phyloP scores from a whole-genome alignment of 1,140 invertebrate genomes.

The Lepidotrigona ventralis region DNA sequence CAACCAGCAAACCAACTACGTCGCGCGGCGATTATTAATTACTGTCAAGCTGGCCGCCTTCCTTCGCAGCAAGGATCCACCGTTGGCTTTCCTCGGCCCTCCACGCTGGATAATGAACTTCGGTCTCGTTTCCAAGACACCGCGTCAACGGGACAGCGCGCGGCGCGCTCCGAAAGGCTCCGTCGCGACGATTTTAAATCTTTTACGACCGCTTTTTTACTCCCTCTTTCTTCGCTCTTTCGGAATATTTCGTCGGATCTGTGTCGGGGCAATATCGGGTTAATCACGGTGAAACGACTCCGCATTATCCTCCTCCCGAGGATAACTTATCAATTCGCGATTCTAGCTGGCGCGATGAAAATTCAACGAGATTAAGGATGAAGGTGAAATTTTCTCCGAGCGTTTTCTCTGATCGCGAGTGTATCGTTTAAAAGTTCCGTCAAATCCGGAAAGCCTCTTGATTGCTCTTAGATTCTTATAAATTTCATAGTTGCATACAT shows the following conservation, averaged over 20 bases:
- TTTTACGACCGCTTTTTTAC: background rate
- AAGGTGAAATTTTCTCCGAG: no score
- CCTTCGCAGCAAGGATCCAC: slow-evolving; percentile 38
- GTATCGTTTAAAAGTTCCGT: no score
- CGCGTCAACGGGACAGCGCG: background rate
- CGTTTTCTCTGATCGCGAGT: no score
- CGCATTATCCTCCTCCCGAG: background rate
- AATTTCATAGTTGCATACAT: no score
- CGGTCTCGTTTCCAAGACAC: slow-evolving; percentile 31
- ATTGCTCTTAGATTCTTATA: no score
- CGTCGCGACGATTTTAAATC: background rate
- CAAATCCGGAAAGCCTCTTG: no score
- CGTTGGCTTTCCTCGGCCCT: background rate
- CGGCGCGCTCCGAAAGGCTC: background rate
- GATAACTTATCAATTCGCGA: background rate
- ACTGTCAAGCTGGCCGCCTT: slow-evolving; percentile 39
- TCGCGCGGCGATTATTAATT: slow-evolving; percentile 56
- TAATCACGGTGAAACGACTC: slow-evolving; percentile 4
- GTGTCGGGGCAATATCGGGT: background rate
- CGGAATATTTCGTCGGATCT: background rate
- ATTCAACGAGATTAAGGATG: background rate
- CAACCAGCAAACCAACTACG: slow-evolving; percentile 46
- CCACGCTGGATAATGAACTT: slow-evolving; percentile 43
- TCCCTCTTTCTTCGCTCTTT: background rate
- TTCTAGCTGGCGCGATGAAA: background rate